A percentile compares a stretch with the other conserved stretches of the same genome.
phyloP scores from a whole-genome alignment of 2,113 vertebrate genomes.

The Macheiramphus alcinus region DNA sequence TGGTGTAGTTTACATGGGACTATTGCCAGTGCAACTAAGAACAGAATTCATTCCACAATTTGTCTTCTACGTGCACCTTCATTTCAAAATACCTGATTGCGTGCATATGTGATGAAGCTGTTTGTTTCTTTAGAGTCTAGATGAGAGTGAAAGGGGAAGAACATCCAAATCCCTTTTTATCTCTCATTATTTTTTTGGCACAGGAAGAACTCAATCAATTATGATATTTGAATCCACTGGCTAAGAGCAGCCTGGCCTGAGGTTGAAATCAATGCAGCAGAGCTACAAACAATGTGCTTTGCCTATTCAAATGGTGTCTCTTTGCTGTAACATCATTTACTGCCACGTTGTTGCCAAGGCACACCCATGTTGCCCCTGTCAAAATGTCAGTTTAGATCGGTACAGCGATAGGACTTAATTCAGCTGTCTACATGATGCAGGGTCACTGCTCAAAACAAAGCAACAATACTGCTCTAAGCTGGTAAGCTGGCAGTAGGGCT shows the following conservation, averaged over 20 bases:
- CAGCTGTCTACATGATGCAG: neutral
- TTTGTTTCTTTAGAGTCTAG: neutral
- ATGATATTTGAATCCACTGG: neutral
- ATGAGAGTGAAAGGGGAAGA: neutral
- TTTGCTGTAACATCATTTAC: neutral
- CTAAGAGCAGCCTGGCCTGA: neutral
- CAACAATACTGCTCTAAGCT: neutral
- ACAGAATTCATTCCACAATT: neutral
- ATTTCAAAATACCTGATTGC: neutral
- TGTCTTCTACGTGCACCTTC: neutral
- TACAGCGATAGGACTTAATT: neutral
- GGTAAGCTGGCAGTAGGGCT: neutral
- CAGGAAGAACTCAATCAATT: neutral
- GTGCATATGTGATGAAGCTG: neutral
- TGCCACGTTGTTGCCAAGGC: neutral
- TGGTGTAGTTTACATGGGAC: neutral
- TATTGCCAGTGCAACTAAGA: neutral
- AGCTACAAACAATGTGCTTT: neutral
- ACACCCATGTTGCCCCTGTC: neutral
- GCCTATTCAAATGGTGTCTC: neutral
- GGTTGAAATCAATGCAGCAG: neutral
- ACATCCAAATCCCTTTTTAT: neutral
- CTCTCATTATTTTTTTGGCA: neutral
- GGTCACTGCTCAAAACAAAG: neutral
- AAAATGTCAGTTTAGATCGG: neutral